Evolutionary conservation across 2,888 invertebrate species (phyloP).

Genomic region (Crioceris asparagi): DNA sequence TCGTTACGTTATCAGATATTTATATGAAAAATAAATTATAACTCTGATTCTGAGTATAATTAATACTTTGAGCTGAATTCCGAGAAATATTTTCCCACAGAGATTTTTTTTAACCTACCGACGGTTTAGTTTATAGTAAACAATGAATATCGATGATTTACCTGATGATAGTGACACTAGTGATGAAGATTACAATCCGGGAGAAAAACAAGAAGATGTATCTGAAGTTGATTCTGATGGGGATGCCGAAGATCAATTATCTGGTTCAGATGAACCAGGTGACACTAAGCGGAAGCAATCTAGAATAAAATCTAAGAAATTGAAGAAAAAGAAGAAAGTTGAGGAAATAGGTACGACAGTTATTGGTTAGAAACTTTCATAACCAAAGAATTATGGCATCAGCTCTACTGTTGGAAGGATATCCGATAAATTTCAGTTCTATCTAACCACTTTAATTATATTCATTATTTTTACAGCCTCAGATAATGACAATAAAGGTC

Average conservation of each 20-base stretch:
- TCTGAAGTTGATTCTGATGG: constrained; percentile 59
- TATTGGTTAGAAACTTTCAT: no score
- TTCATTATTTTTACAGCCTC: not conserved
- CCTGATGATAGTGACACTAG: constrained; percentile 61
- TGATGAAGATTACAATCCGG: constrained; percentile 69
- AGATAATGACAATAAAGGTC: constrained; percentile 6
- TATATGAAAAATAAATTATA: no score
- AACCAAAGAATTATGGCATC: no score
- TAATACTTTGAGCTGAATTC: no score
- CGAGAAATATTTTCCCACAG: no score
- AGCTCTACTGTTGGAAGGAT: no score
- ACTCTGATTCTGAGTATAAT: no score
- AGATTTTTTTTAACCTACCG: no score
- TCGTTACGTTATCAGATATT: no score
- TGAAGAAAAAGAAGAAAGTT: constrained; percentile 20
- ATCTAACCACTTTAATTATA: no score
- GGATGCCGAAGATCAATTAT: constrained; percentile 48
- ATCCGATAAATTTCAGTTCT: no score
- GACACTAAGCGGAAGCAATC: constrained; percentile 26
- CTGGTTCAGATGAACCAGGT: constrained; percentile 41
- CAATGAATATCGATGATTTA: constrained; percentile 35
- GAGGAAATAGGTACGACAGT: constrained; percentile 5
- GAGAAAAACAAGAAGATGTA: constrained; percentile 45
- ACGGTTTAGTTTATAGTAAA: no score
- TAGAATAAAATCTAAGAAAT: constrained; percentile 23